Conservation (phyloP, 2,888 invertebrate species). For the Halocaridina rubra region DNA sequence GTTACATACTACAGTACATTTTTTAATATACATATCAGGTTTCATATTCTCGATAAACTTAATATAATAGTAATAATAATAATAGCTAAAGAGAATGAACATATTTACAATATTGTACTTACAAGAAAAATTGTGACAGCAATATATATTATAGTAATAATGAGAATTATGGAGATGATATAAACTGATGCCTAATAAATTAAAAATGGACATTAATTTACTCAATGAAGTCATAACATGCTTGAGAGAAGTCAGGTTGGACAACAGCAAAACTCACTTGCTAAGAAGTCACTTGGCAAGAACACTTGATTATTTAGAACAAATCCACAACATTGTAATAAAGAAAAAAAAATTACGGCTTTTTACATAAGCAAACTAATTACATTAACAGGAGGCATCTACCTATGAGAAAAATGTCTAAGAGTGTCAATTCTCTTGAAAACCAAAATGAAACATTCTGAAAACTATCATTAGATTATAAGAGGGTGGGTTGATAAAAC, state of each 20-base stretch:
- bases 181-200: slow-evolving; percentile 49
- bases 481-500: no score
- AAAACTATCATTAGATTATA: no score
- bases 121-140: slow-evolving; percentile 51
- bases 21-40: slow-evolving; percentile 52
- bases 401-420: neutral
- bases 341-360: slow-evolving; percentile 34
- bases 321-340: no score
- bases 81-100: slow-evolving; percentile 46
- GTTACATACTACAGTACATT: slow-evolving; percentile 56
- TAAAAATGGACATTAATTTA: slow-evolving; percentile 55
- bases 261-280: slow-evolving; percentile 28
- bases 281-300: slow-evolving; percentile 48
- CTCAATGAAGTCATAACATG: no score
- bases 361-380: neutral
- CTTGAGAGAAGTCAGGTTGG: slow-evolving; percentile 42
- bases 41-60: slow-evolving; percentile 50
- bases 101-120: slow-evolving; percentile 61
- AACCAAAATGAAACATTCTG: no score
- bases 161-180: slow-evolving; percentile 34
- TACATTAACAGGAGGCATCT: neutral
- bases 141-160: slow-evolving; percentile 21
- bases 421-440: no score
- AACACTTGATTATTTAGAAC: no score
- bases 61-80: no score